Evolutionary conservation across 2,797 vertebrate genomes (phyloP).

Genomic region (Heliangelus exortis): DNA sequence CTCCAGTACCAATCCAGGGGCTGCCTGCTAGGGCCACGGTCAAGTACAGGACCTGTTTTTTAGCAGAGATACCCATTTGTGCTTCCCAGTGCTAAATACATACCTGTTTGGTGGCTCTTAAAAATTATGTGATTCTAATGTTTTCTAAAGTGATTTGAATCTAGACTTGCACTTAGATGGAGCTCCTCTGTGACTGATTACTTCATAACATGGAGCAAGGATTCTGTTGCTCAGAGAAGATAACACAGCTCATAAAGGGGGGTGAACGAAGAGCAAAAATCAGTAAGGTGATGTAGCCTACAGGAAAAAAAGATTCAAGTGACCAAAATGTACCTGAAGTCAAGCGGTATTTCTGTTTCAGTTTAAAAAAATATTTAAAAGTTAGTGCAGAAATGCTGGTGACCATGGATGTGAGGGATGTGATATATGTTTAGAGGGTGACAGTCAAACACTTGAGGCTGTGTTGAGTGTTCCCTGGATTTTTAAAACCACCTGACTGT

Average conservation of each 20-base stretch:
- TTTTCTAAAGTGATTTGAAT: background rate
- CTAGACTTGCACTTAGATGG: background rate
- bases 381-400: background rate
- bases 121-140: background rate
- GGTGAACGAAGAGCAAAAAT: background rate
- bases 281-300: background rate
- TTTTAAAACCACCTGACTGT: background rate
- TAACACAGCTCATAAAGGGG: background rate
- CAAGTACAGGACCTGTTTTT: background rate
- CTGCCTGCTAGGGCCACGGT: background rate
- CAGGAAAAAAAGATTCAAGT: background rate
- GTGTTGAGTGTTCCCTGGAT: background rate
- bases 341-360: background rate
- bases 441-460: accelerated
- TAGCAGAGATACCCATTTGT: background rate
- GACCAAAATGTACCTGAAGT: background rate
- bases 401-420: background rate
- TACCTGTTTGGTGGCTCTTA: background rate
- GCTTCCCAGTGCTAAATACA: background rate
- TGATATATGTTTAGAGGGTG: background rate
- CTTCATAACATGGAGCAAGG: background rate
- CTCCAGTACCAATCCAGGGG: background rate
- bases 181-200: background rate
- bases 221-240: background rate
- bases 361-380: background rate